Evolutionary conservation across 1,140 invertebrate genomes (phyloP).

Genomic region (Asobara japonica): DNA sequence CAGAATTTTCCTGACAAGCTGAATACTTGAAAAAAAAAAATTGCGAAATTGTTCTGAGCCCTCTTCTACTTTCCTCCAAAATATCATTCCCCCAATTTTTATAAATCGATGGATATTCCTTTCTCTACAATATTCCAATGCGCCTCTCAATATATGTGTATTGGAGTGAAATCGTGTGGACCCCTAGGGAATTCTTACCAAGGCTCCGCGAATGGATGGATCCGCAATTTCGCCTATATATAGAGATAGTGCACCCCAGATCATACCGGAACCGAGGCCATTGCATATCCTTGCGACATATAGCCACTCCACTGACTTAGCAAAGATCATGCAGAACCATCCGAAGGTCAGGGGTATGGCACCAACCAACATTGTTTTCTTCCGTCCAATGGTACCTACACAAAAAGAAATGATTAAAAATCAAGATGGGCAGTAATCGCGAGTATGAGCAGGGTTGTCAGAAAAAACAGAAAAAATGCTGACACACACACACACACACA

Average conservation of each 20-base stretch:
- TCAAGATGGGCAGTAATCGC: too few species aligned
- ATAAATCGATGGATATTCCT: background rate
- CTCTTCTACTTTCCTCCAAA: too few species aligned
- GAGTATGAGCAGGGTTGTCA: background rate
- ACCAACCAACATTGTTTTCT: constrained; percentile 62
- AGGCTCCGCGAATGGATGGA: constrained; percentile 68
- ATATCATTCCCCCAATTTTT: background rate
- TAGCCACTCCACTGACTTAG: constrained; percentile 54
- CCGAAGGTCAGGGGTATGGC: constrained; percentile 65
- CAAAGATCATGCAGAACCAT: constrained; percentile 65
- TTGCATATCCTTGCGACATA: constrained; percentile 67
- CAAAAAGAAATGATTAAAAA: background rate
- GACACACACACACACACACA: too few species aligned
- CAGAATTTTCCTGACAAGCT: too few species aligned
- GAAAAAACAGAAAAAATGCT: too few species aligned
- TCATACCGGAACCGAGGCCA: constrained; percentile 68
- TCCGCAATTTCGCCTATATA: constrained; percentile 70
- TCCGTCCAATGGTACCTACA: constrained; percentile 68
- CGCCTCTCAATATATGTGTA: background rate
- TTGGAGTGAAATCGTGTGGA: constrained; percentile 35
- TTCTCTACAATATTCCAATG: background rate
- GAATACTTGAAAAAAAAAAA: too few species aligned
- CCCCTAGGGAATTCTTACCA: too few species aligned
- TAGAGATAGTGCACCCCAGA: constrained; percentile 66
- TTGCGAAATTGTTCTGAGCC: too few species aligned